Conservation (phyloP, 2,797 vertebrate genomes). For the Microhierax caerulescens region DNA sequence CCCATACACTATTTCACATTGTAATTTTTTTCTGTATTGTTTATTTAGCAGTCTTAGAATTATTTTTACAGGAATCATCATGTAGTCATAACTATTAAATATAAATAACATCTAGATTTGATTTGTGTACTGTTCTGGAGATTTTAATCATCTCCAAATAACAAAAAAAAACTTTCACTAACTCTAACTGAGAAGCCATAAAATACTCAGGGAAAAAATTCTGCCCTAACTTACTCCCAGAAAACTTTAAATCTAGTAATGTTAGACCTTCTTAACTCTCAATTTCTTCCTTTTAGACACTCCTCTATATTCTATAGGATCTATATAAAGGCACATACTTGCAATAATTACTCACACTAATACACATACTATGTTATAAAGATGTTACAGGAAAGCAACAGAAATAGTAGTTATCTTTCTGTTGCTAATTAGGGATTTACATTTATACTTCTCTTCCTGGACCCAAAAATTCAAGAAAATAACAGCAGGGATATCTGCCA, state of each 20-base stretch:
- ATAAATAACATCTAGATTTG: background rate
- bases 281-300: background rate
- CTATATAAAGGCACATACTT: background rate
- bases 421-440: slow-evolving; percentile 12
- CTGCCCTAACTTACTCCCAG: background rate
- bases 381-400: background rate
- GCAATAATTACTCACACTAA: background rate
- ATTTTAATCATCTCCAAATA: background rate
- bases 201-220: background rate
- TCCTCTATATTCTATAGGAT: background rate
- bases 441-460: background rate
- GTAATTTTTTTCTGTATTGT: background rate
- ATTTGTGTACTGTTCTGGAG: background rate
- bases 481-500: background rate
- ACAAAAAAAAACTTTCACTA: background rate
- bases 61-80: background rate
- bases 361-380: background rate
- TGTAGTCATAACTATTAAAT: background rate
- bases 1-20: background rate
- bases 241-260: background rate
- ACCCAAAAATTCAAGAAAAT: background rate
- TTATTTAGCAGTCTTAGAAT: background rate
- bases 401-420: background rate
- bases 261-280: background rate
- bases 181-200: background rate